Conservation (phyloP, 2,888 invertebrate species). For the Bimastos eiseni region DNA sequence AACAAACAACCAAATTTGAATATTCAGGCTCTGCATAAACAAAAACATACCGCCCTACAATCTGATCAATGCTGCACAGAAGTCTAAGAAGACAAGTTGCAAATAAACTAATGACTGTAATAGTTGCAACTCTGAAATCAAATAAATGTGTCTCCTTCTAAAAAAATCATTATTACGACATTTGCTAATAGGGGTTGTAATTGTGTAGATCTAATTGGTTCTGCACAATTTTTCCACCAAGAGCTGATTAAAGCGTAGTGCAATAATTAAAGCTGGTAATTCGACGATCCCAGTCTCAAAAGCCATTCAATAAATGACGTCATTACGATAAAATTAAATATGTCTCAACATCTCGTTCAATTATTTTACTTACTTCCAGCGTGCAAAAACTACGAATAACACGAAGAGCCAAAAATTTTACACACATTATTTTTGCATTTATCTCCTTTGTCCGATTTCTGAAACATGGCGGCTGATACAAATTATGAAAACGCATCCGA, state of each 20-base stretch:
- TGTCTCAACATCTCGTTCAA: not conserved
- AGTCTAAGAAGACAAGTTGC: not conserved
- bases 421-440: constrained; percentile 13
- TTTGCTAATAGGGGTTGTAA: not conserved
- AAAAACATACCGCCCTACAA: not conserved
- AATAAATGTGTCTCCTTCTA: not conserved
- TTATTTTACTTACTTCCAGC: not conserved
- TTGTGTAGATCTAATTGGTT: not conserved
- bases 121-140: not conserved
- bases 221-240: not conserved
- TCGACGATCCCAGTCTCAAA: not conserved
- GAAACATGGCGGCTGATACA: constrained; percentile 13
- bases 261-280: not conserved
- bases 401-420: not conserved
- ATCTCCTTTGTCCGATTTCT: constrained; percentile 6
- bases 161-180: not conserved
- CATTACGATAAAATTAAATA: not conserved
- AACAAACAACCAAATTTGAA: too few relatives aligned
- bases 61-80: not conserved
- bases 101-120: not conserved
- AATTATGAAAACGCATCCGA: not conserved
- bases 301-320: not conserved
- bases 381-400: not conserved
- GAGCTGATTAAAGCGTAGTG: not conserved
- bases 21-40: too few relatives aligned